Evolutionary conservation across 2,113 vertebrate species (phyloP), one percentile per base, ranked within the genome.

Genomic region (Rafetus swinhoei): DNA sequence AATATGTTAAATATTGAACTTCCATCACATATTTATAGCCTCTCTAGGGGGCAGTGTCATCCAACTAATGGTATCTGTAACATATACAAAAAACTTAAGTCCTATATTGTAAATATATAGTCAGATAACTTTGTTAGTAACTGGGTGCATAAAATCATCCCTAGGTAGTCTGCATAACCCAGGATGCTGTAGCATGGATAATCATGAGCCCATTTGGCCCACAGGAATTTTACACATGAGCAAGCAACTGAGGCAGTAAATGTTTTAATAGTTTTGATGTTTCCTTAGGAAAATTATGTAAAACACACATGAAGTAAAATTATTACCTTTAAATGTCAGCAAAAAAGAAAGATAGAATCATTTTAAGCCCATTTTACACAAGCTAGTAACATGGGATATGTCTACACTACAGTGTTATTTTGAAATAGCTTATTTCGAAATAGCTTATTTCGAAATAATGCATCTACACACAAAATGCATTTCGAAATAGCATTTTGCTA

Each of bases 1-100:
- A 94, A 65, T 7, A 74, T 82, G 90, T 35, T 94, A 52, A 65
- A 69, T 16, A 15, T 57, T 50, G 25, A 55, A 72, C 3, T 85
- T 92, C 21, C 24, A 11, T 82, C 85, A 60, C 83, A 54, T 80
- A 50, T 80, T 90, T 65, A 6, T 32, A 39, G 87, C 84, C 82
- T 93, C 98, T 97, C 87, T 97, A 98, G 98, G 97, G 98, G 98
- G 98, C 98, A 98, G 97, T 96, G 87, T 97, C 85, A 91, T 79
- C 93, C 96, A 98, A 84, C 55, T 90, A 96, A 32, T 74, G 35
- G 21, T 6, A 7, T 74, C n/a, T 56, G 11, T 22, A 83, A 85
- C 80, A 69, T 52, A 2, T 3, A 69, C 18, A 52, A 52, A 86
- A 57, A 62, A 54, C 81, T 83, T 88, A 35, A 0, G 10, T 25